A percentile compares a stretch with the other conserved stretches of the same genome.
Evolutionary conservation across 2,888 invertebrate genomes (phyloP).

Genomic region (Ganaspis brasiliensis): DNA sequence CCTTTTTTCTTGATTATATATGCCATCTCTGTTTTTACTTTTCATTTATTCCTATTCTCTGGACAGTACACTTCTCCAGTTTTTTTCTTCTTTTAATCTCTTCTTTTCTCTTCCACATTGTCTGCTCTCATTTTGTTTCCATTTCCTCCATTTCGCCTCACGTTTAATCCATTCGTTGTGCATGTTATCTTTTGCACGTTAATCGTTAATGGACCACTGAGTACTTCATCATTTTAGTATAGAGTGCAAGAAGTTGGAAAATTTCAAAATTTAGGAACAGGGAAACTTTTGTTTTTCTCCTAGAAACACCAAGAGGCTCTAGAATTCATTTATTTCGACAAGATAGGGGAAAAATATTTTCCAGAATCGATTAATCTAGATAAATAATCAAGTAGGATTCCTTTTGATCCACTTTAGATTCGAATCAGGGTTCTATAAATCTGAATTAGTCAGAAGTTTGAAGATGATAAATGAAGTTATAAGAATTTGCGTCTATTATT

Average conservation of each 20-base stretch:
- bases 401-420: no score
- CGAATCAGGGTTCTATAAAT: no score
- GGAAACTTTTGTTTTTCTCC: no score
- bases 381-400: no score
- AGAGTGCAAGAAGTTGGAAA: constrained; percentile 16
- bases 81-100: constrained; percentile 12
- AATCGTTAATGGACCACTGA: constrained; percentile 48
- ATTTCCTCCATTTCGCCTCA: constrained; percentile 14
- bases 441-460: no score
- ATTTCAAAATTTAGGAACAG: neutral
- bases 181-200: constrained; percentile 49
- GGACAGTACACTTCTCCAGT: neutral
- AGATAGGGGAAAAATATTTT: no score
- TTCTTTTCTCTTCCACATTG: constrained; percentile 42
- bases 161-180: constrained; percentile 44
- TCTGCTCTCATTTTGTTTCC: constrained; percentile 41
- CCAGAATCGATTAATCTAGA: no score
- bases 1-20: constrained; percentile 19
- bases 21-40: constrained; percentile 24
- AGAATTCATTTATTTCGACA: no score
- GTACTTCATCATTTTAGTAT: constrained; percentile 41
- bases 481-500: no score
- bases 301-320: no score
- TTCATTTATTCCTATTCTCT: constrained; percentile 10
- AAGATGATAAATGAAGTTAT: no score